These are phyloP conservation scores for Azorinus chamasolen DNA, from an alignment of 2,888 invertebrate genomes.

Conservation along the genomic window DNA sequence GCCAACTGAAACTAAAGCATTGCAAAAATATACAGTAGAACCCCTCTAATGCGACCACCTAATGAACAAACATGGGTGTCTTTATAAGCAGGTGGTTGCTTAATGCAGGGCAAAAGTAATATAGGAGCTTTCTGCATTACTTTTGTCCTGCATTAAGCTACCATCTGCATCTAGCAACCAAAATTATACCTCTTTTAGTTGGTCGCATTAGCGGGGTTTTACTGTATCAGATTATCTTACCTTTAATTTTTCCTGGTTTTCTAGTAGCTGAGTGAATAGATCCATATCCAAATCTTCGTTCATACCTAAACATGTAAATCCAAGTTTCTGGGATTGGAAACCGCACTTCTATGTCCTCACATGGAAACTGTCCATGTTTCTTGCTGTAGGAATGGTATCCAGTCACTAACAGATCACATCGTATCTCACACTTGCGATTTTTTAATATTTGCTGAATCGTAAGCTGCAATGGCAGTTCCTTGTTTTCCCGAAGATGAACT, in stretches of 20 bases:
- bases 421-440: conserved; percentile 93
- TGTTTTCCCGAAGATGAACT: conserved; percentile 90
- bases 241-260: conserved; percentile 88
- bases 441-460: conserved; percentile 91
- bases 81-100: no score
- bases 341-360: conserved; percentile 93
- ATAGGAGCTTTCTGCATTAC: no score
- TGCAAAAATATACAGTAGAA: no score
- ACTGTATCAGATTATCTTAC: conserved; percentile 30
- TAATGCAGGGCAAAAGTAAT: no score
- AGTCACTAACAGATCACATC: conserved; percentile 98
- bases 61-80: no score
- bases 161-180: no score
- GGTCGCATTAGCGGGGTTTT: no score
- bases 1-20: no score
- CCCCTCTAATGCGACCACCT: no score
- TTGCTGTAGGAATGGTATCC: conserved; percentile 98
- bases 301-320: conserved; percentile 99
- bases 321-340: conserved; percentile 99
- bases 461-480: conserved; percentile 98
- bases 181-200: no score
- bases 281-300: conserved; percentile 98
- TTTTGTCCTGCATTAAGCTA: no score
- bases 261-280: conserved; percentile 96
- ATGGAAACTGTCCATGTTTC: conserved; percentile 93